Base-by-base conservation (phyloP, 2,888 invertebrate genomes). In the Dynastes maya region DNA sequence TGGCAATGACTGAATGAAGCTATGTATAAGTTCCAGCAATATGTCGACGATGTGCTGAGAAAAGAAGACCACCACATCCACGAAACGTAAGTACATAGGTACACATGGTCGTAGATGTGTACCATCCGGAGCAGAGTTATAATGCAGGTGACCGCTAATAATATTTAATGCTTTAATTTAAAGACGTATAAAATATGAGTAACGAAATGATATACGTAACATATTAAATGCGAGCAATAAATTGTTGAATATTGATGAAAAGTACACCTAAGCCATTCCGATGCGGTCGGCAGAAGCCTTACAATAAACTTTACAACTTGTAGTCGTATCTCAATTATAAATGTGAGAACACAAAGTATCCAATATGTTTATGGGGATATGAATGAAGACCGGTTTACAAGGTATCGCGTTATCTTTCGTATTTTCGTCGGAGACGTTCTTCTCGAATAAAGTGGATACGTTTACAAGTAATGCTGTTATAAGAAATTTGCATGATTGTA, bases 281-380 rank as follows among this genome's bases (percentile, higher is more conserved):
- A 82, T 81, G 83, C 84, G 84, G 84, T 84, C 86, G 85, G 86
- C 86, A 86, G 86, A 85, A 86, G 86, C 86, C 85, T 84, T 85
- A 85, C 85, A 86, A 87, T 87, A 87, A 87, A 86, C 86, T 86
- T 85, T 85, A 86, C 86, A 86, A 85, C 80, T 86, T 86, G 86
- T 86, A 86, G 85, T 84, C 86, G 86, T 87, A 85, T 85, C 85
- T 87, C 85, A 87, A 86, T 87, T 87, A 87, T 86, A 84, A 86
- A 87, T 85, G 86, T 86, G 86, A 86, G 86, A 86, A 86, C 86
- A 86, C 84, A 82, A 84, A 83, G 81, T 82, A 84, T 84, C 83
- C 80, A 81, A 82, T 85, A 82, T 83, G 83, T 85, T 85, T 84
- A 83, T 83, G 80, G 79, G 78, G 80, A 75, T 71, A 80, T 79